Base-by-base conservation (phyloP, 2,113 vertebrate genomes). In the Chaetura pelagica region DNA sequence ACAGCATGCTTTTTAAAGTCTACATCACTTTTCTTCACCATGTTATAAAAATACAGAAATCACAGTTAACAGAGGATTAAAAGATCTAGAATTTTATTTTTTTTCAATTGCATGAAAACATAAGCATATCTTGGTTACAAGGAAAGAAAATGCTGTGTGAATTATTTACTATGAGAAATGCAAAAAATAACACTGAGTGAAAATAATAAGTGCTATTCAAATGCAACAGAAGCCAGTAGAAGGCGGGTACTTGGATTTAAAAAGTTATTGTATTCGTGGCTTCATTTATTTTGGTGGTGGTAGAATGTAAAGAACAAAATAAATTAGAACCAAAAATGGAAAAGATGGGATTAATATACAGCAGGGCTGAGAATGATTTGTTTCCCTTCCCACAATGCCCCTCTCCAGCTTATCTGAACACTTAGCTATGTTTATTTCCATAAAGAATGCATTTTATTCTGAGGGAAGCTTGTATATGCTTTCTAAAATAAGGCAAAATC, bases 391-490 rank as follows among this genome's bases (percentile, higher is more conserved):
- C 97, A 93, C 85, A 95, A 84, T 96, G 87, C 96, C 90, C 69
- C 93, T 95, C 97, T 97, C 93, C 89, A 87, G 62, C 93, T 97
- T 96, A 95, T 96, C 97, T 95, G 76, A 97, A 98, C 88, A 98
- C 97, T 98, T 97, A 97, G 96, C 79, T 95, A 77, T 40, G 91
- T 95, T 97, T 97, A 97, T 92, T 97, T 84, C 77, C 94, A 94
- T 92, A 93, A 97, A 94, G 57, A 96, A 95, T 77, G 75, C 49
- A 74, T 88, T 95, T 93, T 84, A 72, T 80, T 87, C 87, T 64
- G 16, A 69, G 77, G 40, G 40, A 83, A 95, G 67, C 69, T 67
- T 30, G 61, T 69, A 91, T 84, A 20, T 48, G 29, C 12, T 87
- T 94, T 95, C 97, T 78, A 94, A 97, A 97, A 96, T 96, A 91